A percentile compares a stretch with the other conserved stretches of the same genome.
Evolutionary conservation across 2,797 vertebrate species (phyloP).

Genomic region (Pipistrellus nathusii): DNA sequence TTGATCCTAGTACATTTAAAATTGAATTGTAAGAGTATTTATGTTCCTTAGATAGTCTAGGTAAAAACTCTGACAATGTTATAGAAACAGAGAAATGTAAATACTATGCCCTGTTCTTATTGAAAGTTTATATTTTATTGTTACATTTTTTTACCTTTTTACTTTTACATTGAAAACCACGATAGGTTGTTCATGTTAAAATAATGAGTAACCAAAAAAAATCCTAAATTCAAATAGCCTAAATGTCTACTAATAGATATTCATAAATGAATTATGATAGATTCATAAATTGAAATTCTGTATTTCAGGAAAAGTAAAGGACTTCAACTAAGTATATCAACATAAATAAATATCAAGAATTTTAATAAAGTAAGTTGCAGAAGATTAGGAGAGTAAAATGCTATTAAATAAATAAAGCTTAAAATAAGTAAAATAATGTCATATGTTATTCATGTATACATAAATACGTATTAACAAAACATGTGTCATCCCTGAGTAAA

Average conservation of each 20-base stretch:
- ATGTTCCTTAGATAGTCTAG: background rate
- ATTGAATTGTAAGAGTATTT: constrained; percentile 47
- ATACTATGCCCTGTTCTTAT: background rate
- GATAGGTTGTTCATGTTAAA: background rate
- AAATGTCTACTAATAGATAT: background rate
- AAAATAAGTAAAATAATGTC: constrained; percentile 19
- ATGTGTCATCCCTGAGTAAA: background rate
- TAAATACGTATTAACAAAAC: background rate
- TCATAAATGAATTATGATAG: constrained; percentile 10
- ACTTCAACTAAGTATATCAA: background rate
- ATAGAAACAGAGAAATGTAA: constrained; percentile 54
- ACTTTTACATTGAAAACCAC: background rate
- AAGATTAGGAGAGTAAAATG: constrained; percentile 1
- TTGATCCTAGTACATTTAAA: constrained; percentile 23
- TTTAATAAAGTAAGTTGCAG: background rate
- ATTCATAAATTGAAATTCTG: background rate
- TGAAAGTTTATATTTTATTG: background rate
- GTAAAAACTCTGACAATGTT: constrained; percentile 37
- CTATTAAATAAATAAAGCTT: constrained; percentile 34
- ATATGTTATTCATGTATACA: background rate
- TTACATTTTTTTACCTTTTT: background rate
- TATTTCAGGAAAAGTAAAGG: constrained; percentile 17
- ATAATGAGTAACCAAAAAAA: background rate
- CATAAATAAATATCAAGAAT: background rate
- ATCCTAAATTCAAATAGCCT: background rate